Evolutionary conservation across 2,888 invertebrate species (phyloP).

Genomic region (Incurvaria masculella): DNA sequence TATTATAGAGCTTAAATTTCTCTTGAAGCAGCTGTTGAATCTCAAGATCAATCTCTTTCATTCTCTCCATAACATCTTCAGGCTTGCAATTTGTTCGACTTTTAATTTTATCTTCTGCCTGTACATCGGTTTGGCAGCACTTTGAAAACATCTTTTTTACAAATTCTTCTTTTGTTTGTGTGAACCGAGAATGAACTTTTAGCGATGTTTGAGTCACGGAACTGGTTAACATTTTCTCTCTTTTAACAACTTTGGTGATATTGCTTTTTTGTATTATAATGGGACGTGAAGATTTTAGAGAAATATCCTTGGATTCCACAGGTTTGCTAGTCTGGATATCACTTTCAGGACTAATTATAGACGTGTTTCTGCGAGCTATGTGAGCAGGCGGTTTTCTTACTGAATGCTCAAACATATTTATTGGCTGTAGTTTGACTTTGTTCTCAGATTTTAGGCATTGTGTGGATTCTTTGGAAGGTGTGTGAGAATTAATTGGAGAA

Average conservation of each 20-base stretch:
- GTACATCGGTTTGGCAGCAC: slow-evolving; percentile 31
- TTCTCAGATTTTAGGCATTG: slow-evolving; percentile 25
- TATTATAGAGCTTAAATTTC: slow-evolving; percentile 55
- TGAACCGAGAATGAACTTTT: slow-evolving; percentile 26
- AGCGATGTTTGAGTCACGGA: slow-evolving; percentile 25
- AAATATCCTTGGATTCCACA: slow-evolving; percentile 15
- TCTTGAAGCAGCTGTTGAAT: slow-evolving; percentile 56
- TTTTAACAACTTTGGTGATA: slow-evolving; percentile 1
- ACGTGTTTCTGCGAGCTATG: slow-evolving; percentile 37
- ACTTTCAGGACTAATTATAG: slow-evolving; percentile 17
- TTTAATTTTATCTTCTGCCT: slow-evolving; percentile 18
- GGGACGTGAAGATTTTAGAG: slow-evolving; percentile 15
- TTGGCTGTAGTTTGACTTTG: slow-evolving; percentile 34
- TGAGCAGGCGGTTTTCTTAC: slow-evolving; percentile 30
- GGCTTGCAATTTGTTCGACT: slow-evolving; percentile 16
- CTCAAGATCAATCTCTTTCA: slow-evolving; percentile 60
- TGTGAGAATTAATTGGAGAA: background rate
- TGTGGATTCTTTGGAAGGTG: background rate
- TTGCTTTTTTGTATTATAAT: slow-evolving; percentile 11
- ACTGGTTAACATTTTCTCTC: slow-evolving; percentile 9
- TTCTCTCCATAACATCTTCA: slow-evolving; percentile 46
- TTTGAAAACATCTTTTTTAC: slow-evolving; percentile 22
- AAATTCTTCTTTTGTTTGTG: slow-evolving; percentile 33
- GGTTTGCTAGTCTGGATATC: slow-evolving; percentile 21
- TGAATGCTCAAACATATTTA: slow-evolving; percentile 41